Evolutionary conservation across 1,140 invertebrate genomes (phyloP), one percentile per base, ranked within the genome.

Genomic region (Tetramorium alpestre): DNA sequence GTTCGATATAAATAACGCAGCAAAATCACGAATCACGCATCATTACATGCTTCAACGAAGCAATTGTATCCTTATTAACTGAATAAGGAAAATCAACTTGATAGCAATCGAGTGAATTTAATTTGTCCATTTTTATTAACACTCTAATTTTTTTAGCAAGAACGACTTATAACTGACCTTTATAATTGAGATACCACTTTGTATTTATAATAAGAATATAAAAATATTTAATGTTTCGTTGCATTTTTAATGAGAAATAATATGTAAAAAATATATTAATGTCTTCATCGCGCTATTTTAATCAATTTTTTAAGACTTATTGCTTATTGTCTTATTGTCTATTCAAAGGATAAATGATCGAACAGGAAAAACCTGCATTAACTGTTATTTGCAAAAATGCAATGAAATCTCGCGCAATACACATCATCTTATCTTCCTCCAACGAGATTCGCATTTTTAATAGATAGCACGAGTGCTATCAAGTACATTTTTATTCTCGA

Each of bases 401-500:
- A 78, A 22, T 38, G 47, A 13, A 80, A 67, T 8, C 11, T 44
- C 56, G 38, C 22, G 47, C 25, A n/a, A 65, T 64, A 54, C 33
- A 3, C 25, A 25, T 51, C 22, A 5, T 51, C 33, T 11, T 47
- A 69, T 89, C 85, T 69, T 58, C n/a, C 51, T 72, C 72, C 70
- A 85, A 77, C 84, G 64, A 73, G 41, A 13, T 54, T 58, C 4
- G 85, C 85, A 90, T 89, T 82, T 89, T 60, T 82, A 90, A 90
- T 67, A 25, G 13, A 28, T 22, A 22, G 25, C 25, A 76, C n/a
- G 16, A 62, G 38, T 33, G 16, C 18, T 44, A 41, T 56, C n/a
- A 8, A 54, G 77, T 33, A 33, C 33, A 33, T 51, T 85, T 89
- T 87, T 87, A 62, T 90, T 70, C 51, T 87, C 64, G 28, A 1